Percentiles rank a stretch among this genome's conserved stretches.
Evolutionary conservation across 2,888 invertebrate genomes (phyloP).

Genomic region (Phaedon cochleariae): DNA sequence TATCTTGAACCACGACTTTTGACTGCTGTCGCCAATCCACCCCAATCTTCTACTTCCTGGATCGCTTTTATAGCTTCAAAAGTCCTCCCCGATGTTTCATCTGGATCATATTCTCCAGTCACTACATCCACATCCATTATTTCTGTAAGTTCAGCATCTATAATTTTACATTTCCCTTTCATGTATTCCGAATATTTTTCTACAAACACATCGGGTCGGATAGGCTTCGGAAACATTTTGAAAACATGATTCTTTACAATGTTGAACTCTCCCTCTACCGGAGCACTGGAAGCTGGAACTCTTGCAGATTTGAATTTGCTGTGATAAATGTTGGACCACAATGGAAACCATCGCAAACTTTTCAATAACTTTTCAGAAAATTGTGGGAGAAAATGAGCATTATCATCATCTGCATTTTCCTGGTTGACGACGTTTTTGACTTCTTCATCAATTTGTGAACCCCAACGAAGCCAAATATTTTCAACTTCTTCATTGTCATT

Average conservation of each 20-base stretch:
- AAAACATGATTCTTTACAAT: slow-evolving; percentile 6
- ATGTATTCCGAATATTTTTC: neutral
- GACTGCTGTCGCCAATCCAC: neutral
- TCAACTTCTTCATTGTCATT: neutral
- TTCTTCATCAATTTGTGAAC: neutral
- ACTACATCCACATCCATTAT: neutral
- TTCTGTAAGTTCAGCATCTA: neutral
- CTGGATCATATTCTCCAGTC: neutral
- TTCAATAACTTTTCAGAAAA: neutral
- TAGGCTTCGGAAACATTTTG: slow-evolving; percentile 9
- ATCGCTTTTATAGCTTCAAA: neutral
- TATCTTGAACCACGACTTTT: neutral
- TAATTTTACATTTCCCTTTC: neutral
- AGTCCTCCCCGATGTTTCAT: neutral
- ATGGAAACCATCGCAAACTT: neutral
- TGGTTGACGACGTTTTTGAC: neutral
- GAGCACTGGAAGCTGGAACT: slow-evolving; percentile 4
- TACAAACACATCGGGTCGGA: neutral
- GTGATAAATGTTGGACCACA: neutral
- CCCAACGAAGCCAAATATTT: neutral
- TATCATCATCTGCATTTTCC: slow-evolving; percentile 12
- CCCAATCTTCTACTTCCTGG: slow-evolving; percentile 11
- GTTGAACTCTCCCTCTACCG: slow-evolving; percentile 2
- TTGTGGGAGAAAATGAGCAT: slow-evolving; percentile 8
- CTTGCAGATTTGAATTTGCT: neutral